phyloP scores from a whole-genome alignment of 2,797 vertebrate species.

The Sciurus vulgaris region DNA sequence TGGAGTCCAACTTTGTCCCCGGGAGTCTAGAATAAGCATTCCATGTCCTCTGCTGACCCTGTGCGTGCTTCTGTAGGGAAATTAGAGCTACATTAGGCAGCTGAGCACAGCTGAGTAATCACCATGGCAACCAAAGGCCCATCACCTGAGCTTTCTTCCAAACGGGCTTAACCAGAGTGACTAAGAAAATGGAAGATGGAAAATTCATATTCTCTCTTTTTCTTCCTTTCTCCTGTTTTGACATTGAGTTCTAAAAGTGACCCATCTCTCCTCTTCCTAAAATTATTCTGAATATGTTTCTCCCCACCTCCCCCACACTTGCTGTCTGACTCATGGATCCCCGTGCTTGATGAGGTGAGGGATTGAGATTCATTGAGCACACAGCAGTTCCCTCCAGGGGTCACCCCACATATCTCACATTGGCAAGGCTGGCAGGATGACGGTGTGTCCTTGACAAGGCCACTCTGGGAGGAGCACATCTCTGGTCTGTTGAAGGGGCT shows the following conservation, averaged over 20 bases:
- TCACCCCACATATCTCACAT: background rate
- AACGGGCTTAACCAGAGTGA: constrained; percentile 53
- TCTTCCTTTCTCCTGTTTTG: background rate
- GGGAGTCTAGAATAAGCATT: constrained; percentile 15
- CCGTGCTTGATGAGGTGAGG: constrained; percentile 50
- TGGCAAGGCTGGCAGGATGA: constrained; percentile 60
- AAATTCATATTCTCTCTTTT: constrained; percentile 11
- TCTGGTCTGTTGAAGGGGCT: constrained; percentile 43
- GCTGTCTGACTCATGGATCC: constrained; percentile 37
- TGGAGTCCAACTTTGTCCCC: constrained; percentile 10
- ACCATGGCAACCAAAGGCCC: constrained; percentile 77
- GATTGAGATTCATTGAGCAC: constrained; percentile 51
- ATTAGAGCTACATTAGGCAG: background rate
- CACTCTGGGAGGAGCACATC: background rate
- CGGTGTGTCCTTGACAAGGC: constrained; percentile 9
- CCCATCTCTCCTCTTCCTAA: constrained; percentile 56
- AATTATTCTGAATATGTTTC: constrained; percentile 58
- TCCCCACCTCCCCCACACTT: background rate
- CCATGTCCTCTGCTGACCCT: constrained; percentile 56
- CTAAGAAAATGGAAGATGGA: constrained; percentile 45
- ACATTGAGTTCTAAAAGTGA: constrained; percentile 33
- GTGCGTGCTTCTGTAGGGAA: constrained; percentile 36
- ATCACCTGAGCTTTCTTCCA: constrained; percentile 69
- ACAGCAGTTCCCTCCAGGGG: background rate
- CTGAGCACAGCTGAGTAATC: constrained; percentile 69